Percentiles rank a stretch among this genome's conserved stretches.
Evolutionary conservation across 2,888 invertebrate genomes (phyloP).

Genomic region (Diarsia brunnea): DNA sequence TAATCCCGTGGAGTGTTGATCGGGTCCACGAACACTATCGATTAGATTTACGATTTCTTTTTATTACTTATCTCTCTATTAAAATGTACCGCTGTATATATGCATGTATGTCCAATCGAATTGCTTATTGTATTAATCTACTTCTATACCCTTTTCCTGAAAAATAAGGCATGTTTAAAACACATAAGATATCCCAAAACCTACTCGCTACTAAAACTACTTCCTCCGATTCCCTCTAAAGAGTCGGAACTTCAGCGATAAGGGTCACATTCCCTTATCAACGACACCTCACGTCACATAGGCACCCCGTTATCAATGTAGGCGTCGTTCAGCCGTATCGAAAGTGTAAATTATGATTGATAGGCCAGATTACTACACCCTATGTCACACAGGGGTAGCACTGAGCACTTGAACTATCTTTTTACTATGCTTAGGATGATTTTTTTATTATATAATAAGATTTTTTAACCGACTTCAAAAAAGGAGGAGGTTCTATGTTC

Average conservation of each 20-base stretch:
- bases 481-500: too few species aligned
- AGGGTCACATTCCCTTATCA: constrained; percentile 31
- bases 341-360: constrained; percentile 68
- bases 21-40: too few species aligned
- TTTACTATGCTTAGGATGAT: not conserved
- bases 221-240: not conserved
- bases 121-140: not conserved
- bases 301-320: constrained; percentile 55
- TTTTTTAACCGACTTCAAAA: too few species aligned
- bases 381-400: constrained; percentile 45
- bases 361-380: constrained; percentile 54
- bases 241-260: constrained; percentile 42
- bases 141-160: not conserved
- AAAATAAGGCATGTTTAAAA: not conserved
- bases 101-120: too few species aligned
- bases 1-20: too few species aligned
- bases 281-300: constrained; percentile 22
- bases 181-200: not conserved
- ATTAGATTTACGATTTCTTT: too few species aligned
- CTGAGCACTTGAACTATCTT: not conserved
- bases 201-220: constrained; percentile 17
- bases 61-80: too few species aligned
- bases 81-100: too few species aligned
- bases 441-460: too few species aligned
- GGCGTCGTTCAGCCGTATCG: constrained; percentile 53